These are phyloP conservation scores for Drosophila lacertosa DNA, from an alignment of 1,140 invertebrate genomes.

Conservation along the genomic window DNA sequence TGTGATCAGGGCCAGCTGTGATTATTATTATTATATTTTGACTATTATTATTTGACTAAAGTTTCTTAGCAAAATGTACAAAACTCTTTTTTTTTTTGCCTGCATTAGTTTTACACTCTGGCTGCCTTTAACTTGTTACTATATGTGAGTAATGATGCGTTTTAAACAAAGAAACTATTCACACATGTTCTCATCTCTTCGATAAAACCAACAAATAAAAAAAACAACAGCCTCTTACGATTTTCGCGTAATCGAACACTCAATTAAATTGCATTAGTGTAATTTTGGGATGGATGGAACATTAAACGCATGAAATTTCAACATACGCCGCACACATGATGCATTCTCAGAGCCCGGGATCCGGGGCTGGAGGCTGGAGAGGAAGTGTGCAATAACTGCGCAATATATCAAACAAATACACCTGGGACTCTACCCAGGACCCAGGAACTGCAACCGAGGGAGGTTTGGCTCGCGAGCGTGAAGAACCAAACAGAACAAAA, in stretches of 20 bases:
- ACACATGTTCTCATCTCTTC: neutral
- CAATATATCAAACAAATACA: conserved; percentile 80
- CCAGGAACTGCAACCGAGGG: conserved; percentile 42
- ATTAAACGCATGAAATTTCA: conserved; percentile 57
- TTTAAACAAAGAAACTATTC: neutral
- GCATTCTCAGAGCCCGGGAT: conserved; percentile 56
- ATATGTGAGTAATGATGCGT: no score
- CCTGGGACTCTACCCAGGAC: conserved; percentile 73
- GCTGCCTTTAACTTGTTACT: no score
- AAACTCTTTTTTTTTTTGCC: no score
- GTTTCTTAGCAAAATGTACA: no score
- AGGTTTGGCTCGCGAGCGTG: conserved; percentile 56
- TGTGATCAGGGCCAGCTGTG: no score
- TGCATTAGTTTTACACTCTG: no score
- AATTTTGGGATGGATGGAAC: conserved; percentile 52
- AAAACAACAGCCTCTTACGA: neutral
- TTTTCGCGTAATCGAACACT: conserved; percentile 47
- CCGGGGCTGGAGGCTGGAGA: neutral
- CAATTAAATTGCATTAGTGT: conserved; percentile 68
- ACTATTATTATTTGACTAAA: no score
- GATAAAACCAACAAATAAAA: no score
- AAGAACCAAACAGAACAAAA: conserved; percentile 44
- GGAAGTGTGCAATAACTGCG: conserved; percentile 68
- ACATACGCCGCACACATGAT: conserved; percentile 74
- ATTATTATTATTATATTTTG: no score